Percentiles rank a stretch among this genome's conserved stretches.
phyloP scores from a whole-genome alignment of 2,113 vertebrate species.

The Opisthocomus hoazin region DNA sequence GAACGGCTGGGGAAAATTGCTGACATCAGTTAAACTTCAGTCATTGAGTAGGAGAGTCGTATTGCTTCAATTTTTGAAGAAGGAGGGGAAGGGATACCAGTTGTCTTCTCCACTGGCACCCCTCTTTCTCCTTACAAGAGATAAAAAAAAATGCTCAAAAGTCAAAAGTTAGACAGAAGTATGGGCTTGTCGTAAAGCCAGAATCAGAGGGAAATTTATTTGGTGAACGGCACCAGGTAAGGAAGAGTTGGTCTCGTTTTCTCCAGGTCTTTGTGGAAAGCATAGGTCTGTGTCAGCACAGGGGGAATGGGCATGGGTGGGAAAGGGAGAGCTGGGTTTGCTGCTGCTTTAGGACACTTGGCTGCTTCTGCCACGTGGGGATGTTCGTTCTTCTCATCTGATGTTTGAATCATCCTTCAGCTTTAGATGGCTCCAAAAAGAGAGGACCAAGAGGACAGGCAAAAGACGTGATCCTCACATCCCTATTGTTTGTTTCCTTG shows the following conservation, averaged over 20 bases:
- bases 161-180: not conserved
- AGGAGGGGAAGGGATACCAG: not conserved
- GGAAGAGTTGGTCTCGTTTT: not conserved
- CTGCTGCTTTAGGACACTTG: not conserved
- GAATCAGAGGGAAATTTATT: not conserved
- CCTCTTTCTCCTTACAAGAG: not conserved
- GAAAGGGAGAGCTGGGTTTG: not conserved
- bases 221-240: not conserved
- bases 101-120: too few species aligned
- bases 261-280: not conserved
- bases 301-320: rapidly evolving
- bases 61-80: not conserved
- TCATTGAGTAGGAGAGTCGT: not conserved
- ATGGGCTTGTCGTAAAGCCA: not conserved
- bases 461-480: not conserved
- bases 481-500: not conserved
- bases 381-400: not conserved
- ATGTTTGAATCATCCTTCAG: not conserved
- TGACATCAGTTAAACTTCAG: not conserved
- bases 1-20: not conserved
- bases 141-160: not conserved
- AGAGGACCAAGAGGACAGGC: not conserved
- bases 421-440: not conserved
- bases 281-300: not conserved
- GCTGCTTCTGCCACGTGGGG: not conserved